phyloP scores from a whole-genome alignment of 2,113 vertebrate genomes.

The Narcine bancroftii region DNA sequence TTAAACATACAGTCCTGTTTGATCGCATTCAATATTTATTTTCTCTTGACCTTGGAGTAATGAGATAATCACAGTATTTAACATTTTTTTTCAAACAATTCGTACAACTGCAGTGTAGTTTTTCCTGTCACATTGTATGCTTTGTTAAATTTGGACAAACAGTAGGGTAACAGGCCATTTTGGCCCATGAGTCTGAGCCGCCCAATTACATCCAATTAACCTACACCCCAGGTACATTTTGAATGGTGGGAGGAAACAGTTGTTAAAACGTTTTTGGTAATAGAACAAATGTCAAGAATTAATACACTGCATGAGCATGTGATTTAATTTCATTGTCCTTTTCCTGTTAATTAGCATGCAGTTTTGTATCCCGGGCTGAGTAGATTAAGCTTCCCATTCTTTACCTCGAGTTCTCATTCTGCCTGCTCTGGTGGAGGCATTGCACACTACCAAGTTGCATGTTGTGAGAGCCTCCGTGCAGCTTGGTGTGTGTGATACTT shows the following conservation, averaged over 20 bases:
- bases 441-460: slow-evolving; percentile 81
- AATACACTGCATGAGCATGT: slow-evolving; percentile 22
- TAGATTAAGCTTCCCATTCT: slow-evolving; percentile 54
- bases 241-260: too few relatives aligned
- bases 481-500: slow-evolving; percentile 79
- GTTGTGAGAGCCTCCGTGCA: slow-evolving; percentile 71
- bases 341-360: slow-evolving; percentile 56
- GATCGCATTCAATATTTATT: neutral
- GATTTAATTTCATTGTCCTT: slow-evolving; percentile 42
- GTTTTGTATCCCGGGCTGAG: slow-evolving; percentile 50
- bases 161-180: too few relatives aligned
- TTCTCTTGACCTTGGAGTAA: neutral
- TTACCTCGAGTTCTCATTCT: slow-evolving; percentile 60
- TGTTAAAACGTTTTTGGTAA: neutral
- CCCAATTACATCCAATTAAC: too few relatives aligned
- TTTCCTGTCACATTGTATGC: slow-evolving; percentile 11
- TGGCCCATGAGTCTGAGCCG: too few relatives aligned
- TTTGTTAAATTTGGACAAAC: too few relatives aligned
- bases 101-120: neutral
- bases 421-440: slow-evolving; percentile 76
- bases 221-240: too few relatives aligned
- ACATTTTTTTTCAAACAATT: neutral
- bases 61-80: neutral
- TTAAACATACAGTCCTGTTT: neutral
- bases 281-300: neutral